phyloP scores from a whole-genome alignment of 53 echinoderm and acorn worm genomes.

The Pentamera pediparva region DNA sequence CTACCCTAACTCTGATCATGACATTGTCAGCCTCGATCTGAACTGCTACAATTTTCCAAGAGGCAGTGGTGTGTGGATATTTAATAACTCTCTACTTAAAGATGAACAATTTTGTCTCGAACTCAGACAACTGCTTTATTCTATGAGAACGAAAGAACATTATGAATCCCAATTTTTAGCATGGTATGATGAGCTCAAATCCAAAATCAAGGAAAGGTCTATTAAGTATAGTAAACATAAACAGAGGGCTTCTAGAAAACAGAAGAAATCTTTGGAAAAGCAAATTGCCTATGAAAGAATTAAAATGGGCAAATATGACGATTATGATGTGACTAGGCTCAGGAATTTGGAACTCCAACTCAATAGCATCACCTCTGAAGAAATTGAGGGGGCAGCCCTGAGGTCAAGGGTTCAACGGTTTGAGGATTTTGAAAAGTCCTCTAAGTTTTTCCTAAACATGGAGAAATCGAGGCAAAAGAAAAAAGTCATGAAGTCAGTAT shows the following conservation, averaged over 20 bases:
- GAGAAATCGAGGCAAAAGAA: conserved; percentile 4
- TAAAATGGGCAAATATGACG: neutral
- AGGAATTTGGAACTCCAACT: neutral
- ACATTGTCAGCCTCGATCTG: neutral
- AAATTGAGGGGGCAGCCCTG: conserved; percentile 10
- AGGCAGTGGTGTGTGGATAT: neutral
- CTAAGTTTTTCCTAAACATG: conserved; percentile 8
- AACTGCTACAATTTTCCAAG: neutral
- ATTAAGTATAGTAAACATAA: neutral
- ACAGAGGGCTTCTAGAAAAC: neutral
- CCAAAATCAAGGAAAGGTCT: too few species aligned
- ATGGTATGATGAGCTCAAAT: neutral
- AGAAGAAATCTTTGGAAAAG: neutral
- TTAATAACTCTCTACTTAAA: neutral
- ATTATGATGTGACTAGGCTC: neutral
- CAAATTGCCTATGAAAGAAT: neutral
- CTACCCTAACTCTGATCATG: neutral
- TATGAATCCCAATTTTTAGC: neutral
- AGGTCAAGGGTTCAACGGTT: conserved; percentile 6
- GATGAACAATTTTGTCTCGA: too few species aligned
- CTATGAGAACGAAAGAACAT: neutral
- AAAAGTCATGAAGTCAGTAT: neutral
- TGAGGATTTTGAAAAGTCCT: conserved; percentile 22
- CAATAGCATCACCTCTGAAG: neutral
- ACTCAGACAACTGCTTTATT: neutral